These are phyloP conservation scores for Drosophila prosaltans DNA, from an alignment of 1,140 invertebrate species.

Conservation along the genomic window DNA sequence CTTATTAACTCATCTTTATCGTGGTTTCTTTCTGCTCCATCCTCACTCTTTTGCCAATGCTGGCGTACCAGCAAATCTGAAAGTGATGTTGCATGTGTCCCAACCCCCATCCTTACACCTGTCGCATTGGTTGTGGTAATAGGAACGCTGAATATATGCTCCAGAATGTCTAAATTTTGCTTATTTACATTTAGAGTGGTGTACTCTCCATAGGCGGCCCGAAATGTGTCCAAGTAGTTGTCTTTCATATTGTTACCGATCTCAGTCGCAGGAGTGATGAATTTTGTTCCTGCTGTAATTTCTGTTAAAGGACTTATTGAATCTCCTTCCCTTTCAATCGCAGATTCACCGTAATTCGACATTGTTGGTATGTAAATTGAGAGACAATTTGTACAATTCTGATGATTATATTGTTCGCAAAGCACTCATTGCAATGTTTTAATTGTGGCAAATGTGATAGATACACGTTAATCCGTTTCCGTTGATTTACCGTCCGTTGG, in stretches of 20 bases:
- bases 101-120: constrained; percentile 6
- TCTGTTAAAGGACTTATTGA: neutral
- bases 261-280: neutral
- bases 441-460: too few relatives aligned
- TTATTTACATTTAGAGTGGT: constrained; percentile 14
- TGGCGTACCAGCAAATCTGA: constrained; percentile 51
- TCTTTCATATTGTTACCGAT: constrained; percentile 9
- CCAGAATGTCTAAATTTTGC: constrained; percentile 23
- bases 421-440: neutral
- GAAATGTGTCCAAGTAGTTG: constrained; percentile 20
- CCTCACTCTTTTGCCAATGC: constrained; percentile 27
- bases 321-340: neutral
- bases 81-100: constrained; percentile 10
- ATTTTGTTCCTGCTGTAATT: neutral
- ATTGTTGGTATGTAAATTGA: constrained; percentile 1
- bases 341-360: constrained; percentile 7
- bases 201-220: constrained; percentile 16
- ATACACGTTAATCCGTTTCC: too few relatives aligned
- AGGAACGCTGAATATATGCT: constrained; percentile 46
- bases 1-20: constrained; percentile 38
- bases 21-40: constrained; percentile 1
- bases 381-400: neutral
- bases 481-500: too few relatives aligned
- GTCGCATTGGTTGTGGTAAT: neutral
- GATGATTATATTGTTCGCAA: neutral